Evolutionary conservation across 1,140 invertebrate genomes (phyloP).

Genomic region (Proales similis): DNA sequence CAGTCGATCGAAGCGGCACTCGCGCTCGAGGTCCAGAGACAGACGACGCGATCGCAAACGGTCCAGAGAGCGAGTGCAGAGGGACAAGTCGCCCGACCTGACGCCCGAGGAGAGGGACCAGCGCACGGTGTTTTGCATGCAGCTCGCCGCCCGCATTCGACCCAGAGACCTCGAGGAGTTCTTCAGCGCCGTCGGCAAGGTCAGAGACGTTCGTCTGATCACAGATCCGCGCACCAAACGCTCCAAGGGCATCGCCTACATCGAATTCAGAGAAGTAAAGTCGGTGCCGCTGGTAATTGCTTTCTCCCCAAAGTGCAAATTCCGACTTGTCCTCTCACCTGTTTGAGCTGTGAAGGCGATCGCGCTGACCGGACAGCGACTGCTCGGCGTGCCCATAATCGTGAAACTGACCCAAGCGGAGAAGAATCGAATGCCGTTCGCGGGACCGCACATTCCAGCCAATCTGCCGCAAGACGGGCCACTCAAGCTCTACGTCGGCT

Average conservation of each 20-base stretch:
- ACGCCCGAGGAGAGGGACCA: constrained; percentile 96
- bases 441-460: constrained; percentile 18
- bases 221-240: constrained; percentile 96
- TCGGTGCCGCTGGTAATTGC: constrained; percentile 92
- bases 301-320: too few relatives aligned
- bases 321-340: too few relatives aligned
- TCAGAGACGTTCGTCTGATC: constrained; percentile 93
- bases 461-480: constrained; percentile 63
- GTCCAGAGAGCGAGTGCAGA: neutral
- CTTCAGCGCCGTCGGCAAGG: constrained; percentile 96
- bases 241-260: constrained; percentile 98
- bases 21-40: neutral
- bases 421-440: constrained; percentile 67
- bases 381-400: constrained; percentile 92
- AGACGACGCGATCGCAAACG: neutral
- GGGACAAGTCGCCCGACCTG: constrained; percentile 57
- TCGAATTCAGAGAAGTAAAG: constrained; percentile 96
- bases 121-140: constrained; percentile 85
- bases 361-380: constrained; percentile 85
- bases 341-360: too few relatives aligned
- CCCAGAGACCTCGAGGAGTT: constrained; percentile 96
- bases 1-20: neutral
- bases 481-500: constrained; percentile 92
- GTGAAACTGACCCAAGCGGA: constrained; percentile 97
- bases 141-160: constrained; percentile 75